Percentiles rank a stretch among this genome's conserved stretches.
Evolutionary conservation across 2,888 invertebrate genomes (phyloP).

Genomic region (Drosophila cyrtoloma): DNA sequence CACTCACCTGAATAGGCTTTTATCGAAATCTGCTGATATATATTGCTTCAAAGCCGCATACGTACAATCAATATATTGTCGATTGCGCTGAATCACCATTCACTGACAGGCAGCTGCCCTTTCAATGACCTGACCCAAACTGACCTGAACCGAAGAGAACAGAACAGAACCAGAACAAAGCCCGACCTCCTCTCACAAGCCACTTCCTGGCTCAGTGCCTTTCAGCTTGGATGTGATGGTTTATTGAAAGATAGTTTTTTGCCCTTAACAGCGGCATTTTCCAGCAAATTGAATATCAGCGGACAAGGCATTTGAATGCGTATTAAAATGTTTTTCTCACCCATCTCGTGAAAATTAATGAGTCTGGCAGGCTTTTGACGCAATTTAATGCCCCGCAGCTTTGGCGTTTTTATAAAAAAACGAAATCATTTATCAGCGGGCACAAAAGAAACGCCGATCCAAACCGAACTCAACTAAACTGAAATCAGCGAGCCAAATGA

Average conservation of each 20-base stretch:
- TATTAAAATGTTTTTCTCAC: constrained; percentile 56
- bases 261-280: constrained; percentile 67
- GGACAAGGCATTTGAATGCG: constrained; percentile 71
- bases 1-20: constrained; percentile 45
- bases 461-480: not conserved
- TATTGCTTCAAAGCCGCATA: constrained; percentile 42
- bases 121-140: constrained; percentile 5
- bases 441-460: constrained; percentile 64
- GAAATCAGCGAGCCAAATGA: constrained; percentile 6
- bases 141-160: constrained; percentile 9
- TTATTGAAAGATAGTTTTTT: constrained; percentile 76
- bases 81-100: constrained; percentile 75
- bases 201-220: constrained; percentile 58
- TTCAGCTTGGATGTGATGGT: constrained; percentile 31
- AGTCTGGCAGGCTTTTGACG: constrained; percentile 80
- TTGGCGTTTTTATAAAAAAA: constrained; percentile 69
- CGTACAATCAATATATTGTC: constrained; percentile 67
- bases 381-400: constrained; percentile 78
- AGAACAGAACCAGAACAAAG: constrained; percentile 9
- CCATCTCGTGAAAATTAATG: constrained; percentile 69
- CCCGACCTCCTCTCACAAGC: constrained; percentile 21
- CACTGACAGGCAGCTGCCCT: constrained; percentile 34
- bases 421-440: constrained; percentile 75
- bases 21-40: constrained; percentile 65
- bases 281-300: constrained; percentile 79